Percentiles rank a stretch among this genome's conserved stretches.
Evolutionary conservation across 2,113 vertebrate species (phyloP).

Genomic region (Syrrhaptes paradoxus): DNA sequence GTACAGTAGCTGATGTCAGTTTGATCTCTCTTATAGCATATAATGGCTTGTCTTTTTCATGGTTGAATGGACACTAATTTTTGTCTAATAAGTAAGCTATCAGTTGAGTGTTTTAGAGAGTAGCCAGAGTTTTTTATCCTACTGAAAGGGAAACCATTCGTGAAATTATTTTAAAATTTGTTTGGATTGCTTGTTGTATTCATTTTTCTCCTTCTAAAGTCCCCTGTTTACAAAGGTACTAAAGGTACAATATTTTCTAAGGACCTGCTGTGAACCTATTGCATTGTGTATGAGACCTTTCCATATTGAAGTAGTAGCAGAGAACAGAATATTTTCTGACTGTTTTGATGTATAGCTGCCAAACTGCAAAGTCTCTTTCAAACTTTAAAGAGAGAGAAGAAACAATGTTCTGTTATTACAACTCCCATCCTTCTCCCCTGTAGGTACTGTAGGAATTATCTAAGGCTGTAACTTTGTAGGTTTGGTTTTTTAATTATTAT

Average conservation of each 20-base stretch:
- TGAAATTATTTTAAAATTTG: conserved; percentile 74
- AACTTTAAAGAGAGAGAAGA: not conserved
- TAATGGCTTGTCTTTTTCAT: conserved; percentile 72
- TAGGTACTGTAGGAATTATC: not conserved
- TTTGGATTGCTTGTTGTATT: conserved; percentile 64
- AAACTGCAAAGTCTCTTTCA: not conserved
- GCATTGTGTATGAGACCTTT: conserved; percentile 35
- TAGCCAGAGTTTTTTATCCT: conserved; percentile 49
- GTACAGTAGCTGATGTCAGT: conserved; percentile 66
- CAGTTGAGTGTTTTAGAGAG: conserved; percentile 66
- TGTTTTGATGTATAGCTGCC: not conserved
- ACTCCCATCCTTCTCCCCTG: not conserved
- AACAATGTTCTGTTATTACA: not conserved
- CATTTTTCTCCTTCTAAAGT: conserved; percentile 35
- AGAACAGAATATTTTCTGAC: not conserved
- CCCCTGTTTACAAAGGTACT: conserved; percentile 23
- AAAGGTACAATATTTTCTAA: conserved; percentile 27
- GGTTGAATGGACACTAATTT: conserved; percentile 73
- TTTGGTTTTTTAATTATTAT: not conserved
- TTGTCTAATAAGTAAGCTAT: conserved; percentile 74
- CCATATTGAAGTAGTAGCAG: conserved; percentile 22
- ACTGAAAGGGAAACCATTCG: conserved; percentile 67
- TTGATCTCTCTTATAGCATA: conserved; percentile 64
- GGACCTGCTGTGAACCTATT: conserved; percentile 48
- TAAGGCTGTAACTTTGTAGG: not conserved